Conservation (phyloP, 2,888 invertebrate genomes). For the Drosophila neutralis region DNA sequence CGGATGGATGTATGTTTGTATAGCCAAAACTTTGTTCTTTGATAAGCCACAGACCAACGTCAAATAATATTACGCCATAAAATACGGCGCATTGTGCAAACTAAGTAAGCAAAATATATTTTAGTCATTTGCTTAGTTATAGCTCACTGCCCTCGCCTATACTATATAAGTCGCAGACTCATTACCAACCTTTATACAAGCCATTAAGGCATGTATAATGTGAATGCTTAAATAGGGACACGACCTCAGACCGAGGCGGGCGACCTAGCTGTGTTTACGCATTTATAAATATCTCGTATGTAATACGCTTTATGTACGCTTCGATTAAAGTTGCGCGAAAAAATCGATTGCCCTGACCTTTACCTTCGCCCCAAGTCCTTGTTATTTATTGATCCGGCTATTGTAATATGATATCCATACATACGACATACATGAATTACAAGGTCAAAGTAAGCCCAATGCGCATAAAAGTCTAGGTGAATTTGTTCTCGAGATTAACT, state of each 20-base stretch:
- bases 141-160: constrained; percentile 18
- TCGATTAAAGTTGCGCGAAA: constrained; percentile 24
- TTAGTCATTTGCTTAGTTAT: constrained; percentile 50
- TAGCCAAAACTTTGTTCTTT: constrained; percentile 22
- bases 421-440: neutral
- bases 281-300: constrained; percentile 24
- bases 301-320: constrained; percentile 20
- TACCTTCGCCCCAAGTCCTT: neutral
- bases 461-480: neutral
- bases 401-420: neutral
- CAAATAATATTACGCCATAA: constrained; percentile 69
- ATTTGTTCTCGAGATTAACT: neutral
- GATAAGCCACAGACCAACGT: constrained; percentile 30
- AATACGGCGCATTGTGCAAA: constrained; percentile 36
- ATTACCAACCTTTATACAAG: constrained; percentile 38
- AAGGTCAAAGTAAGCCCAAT: neutral
- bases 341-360: constrained; percentile 58
- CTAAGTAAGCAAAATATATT: constrained; percentile 36
- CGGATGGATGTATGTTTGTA: constrained; percentile 7
- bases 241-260: neutral
- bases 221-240: constrained; percentile 18
- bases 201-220: constrained; percentile 55
- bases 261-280: neutral
- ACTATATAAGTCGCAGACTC: constrained; percentile 6
- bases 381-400: neutral